Percentiles rank a stretch among this genome's conserved stretches.
Evolutionary conservation across 2,797 vertebrate genomes (phyloP).

Genomic region (Pangasius djambal): DNA sequence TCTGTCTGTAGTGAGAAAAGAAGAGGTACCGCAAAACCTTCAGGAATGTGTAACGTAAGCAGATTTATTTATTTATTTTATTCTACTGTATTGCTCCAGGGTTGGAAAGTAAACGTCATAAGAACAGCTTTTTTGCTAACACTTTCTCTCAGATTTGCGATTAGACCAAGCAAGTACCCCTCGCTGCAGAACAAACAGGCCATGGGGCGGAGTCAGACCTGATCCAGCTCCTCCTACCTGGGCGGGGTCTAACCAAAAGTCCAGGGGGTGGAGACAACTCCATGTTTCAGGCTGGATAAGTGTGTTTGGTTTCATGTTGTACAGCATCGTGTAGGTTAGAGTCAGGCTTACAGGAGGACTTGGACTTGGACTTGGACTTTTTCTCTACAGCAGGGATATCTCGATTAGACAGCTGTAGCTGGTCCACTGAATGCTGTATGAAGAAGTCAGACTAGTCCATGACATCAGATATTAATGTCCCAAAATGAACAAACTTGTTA

Average conservation of each 20-base stretch:
- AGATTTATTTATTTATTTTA: background rate
- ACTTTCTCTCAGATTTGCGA: background rate
- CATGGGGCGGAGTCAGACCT: background rate
- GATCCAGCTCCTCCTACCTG: background rate
- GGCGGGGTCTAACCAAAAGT: background rate
- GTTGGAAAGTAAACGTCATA: background rate
- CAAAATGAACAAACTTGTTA: background rate
- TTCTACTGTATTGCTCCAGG: background rate
- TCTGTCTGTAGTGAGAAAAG: background rate
- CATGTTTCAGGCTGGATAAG: background rate
- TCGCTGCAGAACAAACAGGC: background rate
- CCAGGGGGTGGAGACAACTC: background rate
- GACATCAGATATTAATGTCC: background rate
- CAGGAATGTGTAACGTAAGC: background rate
- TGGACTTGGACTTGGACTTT: no score
- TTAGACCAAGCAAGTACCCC: background rate
- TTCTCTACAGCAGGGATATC: background rate
- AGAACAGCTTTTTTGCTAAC: background rate
- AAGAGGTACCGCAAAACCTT: background rate
- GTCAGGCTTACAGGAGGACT: background rate
- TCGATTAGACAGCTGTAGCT: background rate
- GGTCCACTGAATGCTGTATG: background rate
- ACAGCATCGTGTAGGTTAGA: background rate
- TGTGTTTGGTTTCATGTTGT: background rate
- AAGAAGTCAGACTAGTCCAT: background rate